phyloP scores from a whole-genome alignment of 2,113 vertebrate genomes.

The Vidua macroura region DNA sequence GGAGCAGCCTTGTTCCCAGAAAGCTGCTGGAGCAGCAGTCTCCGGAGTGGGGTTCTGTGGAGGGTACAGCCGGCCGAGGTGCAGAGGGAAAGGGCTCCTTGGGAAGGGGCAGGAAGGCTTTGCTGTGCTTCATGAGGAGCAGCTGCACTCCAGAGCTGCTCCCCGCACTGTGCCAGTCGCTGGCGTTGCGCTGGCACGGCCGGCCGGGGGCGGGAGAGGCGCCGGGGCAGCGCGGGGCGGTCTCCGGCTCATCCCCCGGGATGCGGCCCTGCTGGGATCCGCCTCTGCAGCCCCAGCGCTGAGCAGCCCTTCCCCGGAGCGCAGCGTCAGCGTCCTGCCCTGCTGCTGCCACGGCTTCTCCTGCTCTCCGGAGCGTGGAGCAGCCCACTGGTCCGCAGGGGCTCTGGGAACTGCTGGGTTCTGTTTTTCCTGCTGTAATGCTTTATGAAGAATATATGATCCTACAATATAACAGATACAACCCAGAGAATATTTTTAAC shows the following conservation, averaged over 20 bases:
- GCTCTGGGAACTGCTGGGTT: not conserved
- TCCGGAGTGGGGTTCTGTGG: fast-evolving
- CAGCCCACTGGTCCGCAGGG: fast-evolving
- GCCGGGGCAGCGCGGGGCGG: not conserved
- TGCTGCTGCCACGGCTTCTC: not conserved
- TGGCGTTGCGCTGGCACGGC: no score
- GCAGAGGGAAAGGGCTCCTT: not conserved
- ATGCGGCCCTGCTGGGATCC: fast-evolving
- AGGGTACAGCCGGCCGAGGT: fast-evolving
- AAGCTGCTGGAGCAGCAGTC: not conserved
- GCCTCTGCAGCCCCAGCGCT: not conserved
- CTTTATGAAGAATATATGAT: not conserved
- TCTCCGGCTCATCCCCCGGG: fast-evolving
- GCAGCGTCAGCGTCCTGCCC: not conserved
- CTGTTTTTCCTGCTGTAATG: not conserved
- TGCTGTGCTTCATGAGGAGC: fast-evolving
- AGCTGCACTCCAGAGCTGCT: not conserved
- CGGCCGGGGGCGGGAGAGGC: fast-evolving
- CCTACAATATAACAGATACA: not conserved
- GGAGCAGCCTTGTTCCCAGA: not conserved
- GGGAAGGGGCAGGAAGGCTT: not conserved
- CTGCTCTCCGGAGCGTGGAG: fast-evolving
- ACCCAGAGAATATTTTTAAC: not conserved
- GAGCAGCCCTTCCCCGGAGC: not conserved
- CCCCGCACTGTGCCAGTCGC: no score